Percentiles rank a stretch among this genome's conserved stretches.
Evolutionary conservation across 2,888 invertebrate species (phyloP).

Genomic region (Orthonevra nobilis): DNA sequence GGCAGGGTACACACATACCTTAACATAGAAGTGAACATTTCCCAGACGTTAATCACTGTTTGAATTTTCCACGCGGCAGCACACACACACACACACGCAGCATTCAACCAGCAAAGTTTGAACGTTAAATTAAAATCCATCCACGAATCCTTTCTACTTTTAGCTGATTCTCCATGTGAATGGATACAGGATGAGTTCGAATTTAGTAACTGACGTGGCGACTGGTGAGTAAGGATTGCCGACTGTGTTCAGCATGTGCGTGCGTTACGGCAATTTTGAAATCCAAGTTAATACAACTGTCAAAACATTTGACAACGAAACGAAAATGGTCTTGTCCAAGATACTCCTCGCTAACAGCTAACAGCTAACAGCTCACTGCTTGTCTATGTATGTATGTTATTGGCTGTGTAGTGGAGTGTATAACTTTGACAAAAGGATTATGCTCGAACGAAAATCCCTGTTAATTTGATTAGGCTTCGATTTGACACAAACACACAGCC

Average conservation of each 20-base stretch:
- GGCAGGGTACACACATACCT: constrained; percentile 8
- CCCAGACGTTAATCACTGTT: constrained; percentile 70
- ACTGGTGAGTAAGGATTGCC: constrained; percentile 3
- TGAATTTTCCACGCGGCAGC: constrained; percentile 67
- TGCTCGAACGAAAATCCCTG: constrained; percentile 64
- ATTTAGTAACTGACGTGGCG: constrained; percentile 30
- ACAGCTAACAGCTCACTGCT: too few species aligned
- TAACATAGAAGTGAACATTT: constrained; percentile 36
- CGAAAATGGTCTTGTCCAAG: too few species aligned
- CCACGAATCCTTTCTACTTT: constrained; percentile 30
- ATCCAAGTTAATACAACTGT: constrained; percentile 69
- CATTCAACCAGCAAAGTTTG: constrained; percentile 49
- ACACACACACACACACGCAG: constrained; percentile 48
- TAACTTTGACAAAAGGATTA: constrained; percentile 67
- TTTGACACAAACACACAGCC: constrained; percentile 59
- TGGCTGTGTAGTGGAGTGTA: too few species aligned
- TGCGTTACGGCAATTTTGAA: constrained; percentile 63
- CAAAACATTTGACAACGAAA: constrained; percentile 66
- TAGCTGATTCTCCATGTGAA: constrained; percentile 1
- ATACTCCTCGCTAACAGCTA: too few species aligned
- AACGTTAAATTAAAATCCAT: constrained; percentile 70
- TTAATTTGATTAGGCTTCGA: constrained; percentile 68
- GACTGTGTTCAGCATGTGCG: constrained; percentile 39
- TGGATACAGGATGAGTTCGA: constrained; percentile 49
- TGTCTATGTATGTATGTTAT: too few species aligned